Evolutionary conservation across 30 jellyfish, hydroid and myxozoan species (phyloP).

Genomic region (Clytia hemisphaerica): DNA sequence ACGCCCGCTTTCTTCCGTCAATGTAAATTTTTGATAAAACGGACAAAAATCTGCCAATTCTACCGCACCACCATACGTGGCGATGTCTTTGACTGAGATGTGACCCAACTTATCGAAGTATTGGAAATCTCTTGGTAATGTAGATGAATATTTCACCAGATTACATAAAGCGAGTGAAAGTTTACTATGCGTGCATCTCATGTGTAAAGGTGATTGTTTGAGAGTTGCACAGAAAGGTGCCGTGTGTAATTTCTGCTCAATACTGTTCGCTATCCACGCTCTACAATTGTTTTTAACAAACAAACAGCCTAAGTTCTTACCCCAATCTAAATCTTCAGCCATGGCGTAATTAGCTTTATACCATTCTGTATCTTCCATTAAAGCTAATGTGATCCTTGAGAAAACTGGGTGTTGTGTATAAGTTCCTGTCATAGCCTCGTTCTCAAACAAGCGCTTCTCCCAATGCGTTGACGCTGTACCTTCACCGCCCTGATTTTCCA

Average conservation of each 20-base stretch:
- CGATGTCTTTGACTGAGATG: constrained; percentile 67
- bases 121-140: constrained; percentile 62
- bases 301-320: constrained; percentile 71
- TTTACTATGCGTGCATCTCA: constrained; percentile 89
- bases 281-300: constrained; percentile 84
- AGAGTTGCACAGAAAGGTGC: constrained; percentile 93
- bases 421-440: constrained; percentile 96
- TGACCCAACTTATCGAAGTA: constrained; percentile 83
- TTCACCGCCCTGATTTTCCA: constrained; percentile 93
- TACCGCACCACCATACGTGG: constrained; percentile 89
- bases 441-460: constrained; percentile 87
- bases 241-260: constrained; percentile 51
- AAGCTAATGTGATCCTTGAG: constrained; percentile 68
- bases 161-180: constrained; percentile 77
- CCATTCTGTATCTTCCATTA: constrained; percentile 97
- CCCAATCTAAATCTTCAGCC: constrained; percentile 94
- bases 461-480: constrained; percentile 92
- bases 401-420: constrained; percentile 94
- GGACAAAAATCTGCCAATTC: constrained; percentile 93
- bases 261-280: constrained; percentile 90
- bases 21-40: constrained; percentile 75
- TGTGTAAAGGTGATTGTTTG: constrained; percentile 88
- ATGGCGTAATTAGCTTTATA: constrained; percentile 75
- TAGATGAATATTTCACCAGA: constrained; percentile 64
- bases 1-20: constrained; percentile 85